Evolutionary conservation across 1,140 invertebrate species (phyloP).

Genomic region (Manduca sexta): DNA sequence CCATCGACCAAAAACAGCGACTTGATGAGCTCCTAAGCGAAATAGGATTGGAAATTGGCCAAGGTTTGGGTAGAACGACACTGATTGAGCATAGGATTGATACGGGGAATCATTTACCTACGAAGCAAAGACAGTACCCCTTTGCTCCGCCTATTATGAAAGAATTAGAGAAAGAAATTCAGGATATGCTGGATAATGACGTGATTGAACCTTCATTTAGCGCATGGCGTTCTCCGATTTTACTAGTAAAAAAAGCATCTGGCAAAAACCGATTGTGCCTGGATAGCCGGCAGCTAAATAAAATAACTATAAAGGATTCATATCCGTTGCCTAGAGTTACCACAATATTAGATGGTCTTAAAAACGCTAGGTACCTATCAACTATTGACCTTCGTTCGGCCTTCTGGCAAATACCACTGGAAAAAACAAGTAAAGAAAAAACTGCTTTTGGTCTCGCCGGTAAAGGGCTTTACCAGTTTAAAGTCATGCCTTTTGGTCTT

Average conservation of each 20-base stretch:
- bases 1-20: too few relatives aligned
- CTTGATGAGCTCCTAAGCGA: too few relatives aligned
- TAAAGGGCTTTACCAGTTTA: constrained; percentile 36
- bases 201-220: constrained; percentile 8
- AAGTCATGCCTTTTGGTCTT: constrained; percentile 19
- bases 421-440: constrained; percentile 24
- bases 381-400: constrained; percentile 38
- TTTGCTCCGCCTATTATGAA: constrained; percentile 4
- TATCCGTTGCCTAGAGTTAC: constrained; percentile 31
- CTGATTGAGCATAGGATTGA: constrained; percentile 19
- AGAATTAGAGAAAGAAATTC: constrained; percentile 4
- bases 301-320: constrained; percentile 30
- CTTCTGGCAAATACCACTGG: constrained; percentile 47
- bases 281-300: constrained; percentile 31
- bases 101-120: constrained; percentile 15
- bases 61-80: constrained; percentile 16
- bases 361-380: constrained; percentile 32
- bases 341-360: constrained; percentile 29
- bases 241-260: constrained; percentile 9
- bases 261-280: constrained; percentile 8
- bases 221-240: constrained; percentile 6
- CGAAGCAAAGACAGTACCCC: constrained; percentile 22
- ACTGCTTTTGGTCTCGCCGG: constrained; percentile 37
- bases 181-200: constrained; percentile 5
- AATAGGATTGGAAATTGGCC: too few relatives aligned